phyloP scores from a whole-genome alignment of 2,113 vertebrate species.

The Protomyctophum bolini region DNA sequence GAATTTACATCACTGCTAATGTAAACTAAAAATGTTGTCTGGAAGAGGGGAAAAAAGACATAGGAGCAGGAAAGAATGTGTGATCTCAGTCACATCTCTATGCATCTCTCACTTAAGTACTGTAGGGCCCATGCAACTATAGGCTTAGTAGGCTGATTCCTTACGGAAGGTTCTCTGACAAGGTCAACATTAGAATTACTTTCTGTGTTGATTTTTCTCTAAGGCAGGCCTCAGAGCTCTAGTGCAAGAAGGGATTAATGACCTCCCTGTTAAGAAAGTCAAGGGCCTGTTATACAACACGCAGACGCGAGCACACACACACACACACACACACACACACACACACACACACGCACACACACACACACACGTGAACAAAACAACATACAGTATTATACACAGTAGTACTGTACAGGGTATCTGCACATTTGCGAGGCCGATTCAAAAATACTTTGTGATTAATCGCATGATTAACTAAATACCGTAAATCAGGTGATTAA shows the following conservation, averaged over 20 bases:
- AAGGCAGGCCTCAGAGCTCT: constrained; percentile 24
- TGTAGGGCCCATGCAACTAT: neutral
- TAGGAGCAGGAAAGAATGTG: neutral
- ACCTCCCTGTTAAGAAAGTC: constrained; percentile 34
- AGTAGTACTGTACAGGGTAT: too few relatives aligned
- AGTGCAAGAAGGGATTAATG: constrained; percentile 56
- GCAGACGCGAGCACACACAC: too few relatives aligned
- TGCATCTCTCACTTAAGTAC: neutral
- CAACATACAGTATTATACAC: too few relatives aligned
- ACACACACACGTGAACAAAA: too few relatives aligned
- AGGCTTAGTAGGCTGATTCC: constrained; percentile 33
- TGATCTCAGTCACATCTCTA: too few relatives aligned
- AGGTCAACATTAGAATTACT: constrained; percentile 34
- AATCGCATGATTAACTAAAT: too few relatives aligned
- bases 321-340: too few relatives aligned
- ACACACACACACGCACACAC: too few relatives aligned
- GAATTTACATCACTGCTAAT: too few relatives aligned
- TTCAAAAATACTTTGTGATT: too few relatives aligned
- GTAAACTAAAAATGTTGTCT: neutral
- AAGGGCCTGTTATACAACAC: constrained; percentile 41
- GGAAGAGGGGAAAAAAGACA: neutral
- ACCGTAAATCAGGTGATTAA: too few relatives aligned
- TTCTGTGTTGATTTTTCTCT: constrained; percentile 35
- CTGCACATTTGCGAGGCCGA: too few relatives aligned
- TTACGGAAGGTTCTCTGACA: constrained; percentile 36